Percentiles rank a stretch among this genome's conserved stretches.
Evolutionary conservation across 2,888 invertebrate species (phyloP).

Genomic region (Andrena haemorrhoa): DNA sequence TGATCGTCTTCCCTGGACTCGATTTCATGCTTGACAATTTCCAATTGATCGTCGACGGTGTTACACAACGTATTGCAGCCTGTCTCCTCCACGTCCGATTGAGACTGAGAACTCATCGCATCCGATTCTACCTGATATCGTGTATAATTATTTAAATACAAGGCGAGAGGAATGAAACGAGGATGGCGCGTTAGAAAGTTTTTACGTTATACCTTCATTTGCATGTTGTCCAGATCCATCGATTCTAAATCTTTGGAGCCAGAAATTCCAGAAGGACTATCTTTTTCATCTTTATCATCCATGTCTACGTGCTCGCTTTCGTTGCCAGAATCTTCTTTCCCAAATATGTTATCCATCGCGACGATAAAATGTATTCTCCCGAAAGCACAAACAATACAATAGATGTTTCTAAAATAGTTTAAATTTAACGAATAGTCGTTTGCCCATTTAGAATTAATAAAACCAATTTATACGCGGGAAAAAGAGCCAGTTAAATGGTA

Average conservation of each 20-base stretch:
- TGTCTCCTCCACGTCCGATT: slow-evolving; percentile 71
- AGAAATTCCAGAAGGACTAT: slow-evolving; percentile 42
- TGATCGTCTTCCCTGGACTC: slow-evolving; percentile 67
- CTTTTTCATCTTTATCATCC: slow-evolving; percentile 69
- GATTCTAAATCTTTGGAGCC: slow-evolving; percentile 66
- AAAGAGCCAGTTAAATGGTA: not conserved
- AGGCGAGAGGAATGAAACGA: not conserved
- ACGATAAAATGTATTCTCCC: not conserved
- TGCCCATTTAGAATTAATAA: not conserved
- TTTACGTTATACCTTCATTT: slow-evolving; percentile 67
- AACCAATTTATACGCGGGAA: not conserved
- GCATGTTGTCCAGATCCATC: slow-evolving; percentile 66
- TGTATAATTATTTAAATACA: not conserved
- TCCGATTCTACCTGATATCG: slow-evolving; percentile 70
- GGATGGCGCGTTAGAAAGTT: too few species aligned
- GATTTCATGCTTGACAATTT: slow-evolving; percentile 75
- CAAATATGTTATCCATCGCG: slow-evolving; percentile 80
- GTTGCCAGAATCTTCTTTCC: slow-evolving; percentile 79
- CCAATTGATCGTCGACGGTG: slow-evolving; percentile 60
- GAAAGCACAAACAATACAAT: not conserved
- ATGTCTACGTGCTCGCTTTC: slow-evolving; percentile 74
- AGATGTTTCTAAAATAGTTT: not conserved
- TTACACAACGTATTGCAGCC: slow-evolving; percentile 45
- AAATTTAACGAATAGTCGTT: not conserved
- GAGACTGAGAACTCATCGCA: slow-evolving; percentile 72